Evolutionary conservation across 2,113 vertebrate species (phyloP).

Genomic region (Gnathonemus longibarbis): DNA sequence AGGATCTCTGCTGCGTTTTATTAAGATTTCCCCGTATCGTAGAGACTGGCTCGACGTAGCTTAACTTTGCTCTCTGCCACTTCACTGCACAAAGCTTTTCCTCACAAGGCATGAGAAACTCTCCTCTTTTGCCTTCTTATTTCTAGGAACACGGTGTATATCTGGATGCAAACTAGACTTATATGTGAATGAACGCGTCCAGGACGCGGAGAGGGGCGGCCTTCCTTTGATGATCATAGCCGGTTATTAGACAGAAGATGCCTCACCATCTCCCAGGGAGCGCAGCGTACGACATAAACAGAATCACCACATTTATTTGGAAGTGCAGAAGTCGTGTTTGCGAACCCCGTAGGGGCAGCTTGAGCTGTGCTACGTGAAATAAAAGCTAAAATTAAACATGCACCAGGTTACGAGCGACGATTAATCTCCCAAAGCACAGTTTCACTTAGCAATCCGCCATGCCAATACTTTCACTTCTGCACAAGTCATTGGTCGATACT

Average conservation of each 20-base stretch:
- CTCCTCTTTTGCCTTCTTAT: background rate
- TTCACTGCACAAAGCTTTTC: background rate
- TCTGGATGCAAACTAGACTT: background rate
- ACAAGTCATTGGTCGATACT: conserved; percentile 23
- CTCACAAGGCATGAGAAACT: background rate
- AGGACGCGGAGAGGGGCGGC: background rate
- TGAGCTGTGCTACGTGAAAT: background rate
- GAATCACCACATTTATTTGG: background rate
- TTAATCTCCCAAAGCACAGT: conserved; percentile 14
- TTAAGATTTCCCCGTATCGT: conserved; percentile 19
- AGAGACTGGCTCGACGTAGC: conserved; percentile 7
- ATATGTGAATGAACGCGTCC: background rate
- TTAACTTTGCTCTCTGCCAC: conserved; percentile 14
- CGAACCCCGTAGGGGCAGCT: background rate
- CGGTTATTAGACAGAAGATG: background rate
- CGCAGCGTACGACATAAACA: background rate
- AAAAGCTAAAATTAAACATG: background rate
- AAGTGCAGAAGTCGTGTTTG: background rate
- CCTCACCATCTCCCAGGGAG: background rate
- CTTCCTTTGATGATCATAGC: background rate
- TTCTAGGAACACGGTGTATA: background rate
- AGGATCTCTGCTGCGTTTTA: conserved; percentile 22
- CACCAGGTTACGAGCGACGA: background rate
- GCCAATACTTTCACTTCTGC: conserved; percentile 22
- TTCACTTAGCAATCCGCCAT: conserved; percentile 19